Conservation (phyloP, 2,113 vertebrate species). For the Dicentrarchus labrax region DNA sequence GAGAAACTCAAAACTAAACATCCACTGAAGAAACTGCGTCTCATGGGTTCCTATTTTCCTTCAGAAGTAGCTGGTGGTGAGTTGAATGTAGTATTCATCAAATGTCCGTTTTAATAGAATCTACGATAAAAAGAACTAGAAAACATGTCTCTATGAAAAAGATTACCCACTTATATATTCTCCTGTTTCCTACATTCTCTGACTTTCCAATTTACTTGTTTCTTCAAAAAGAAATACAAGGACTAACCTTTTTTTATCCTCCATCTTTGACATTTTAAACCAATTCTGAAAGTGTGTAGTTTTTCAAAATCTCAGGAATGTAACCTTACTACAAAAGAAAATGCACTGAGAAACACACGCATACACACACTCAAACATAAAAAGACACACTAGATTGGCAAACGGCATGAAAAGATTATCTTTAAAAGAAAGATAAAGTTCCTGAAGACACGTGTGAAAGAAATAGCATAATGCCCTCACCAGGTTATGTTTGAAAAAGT, state of each 20-base stretch:
- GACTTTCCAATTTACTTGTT: neutral
- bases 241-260: neutral
- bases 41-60: neutral
- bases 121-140: neutral
- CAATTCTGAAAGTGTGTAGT: neutral
- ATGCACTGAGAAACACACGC: neutral
- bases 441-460: neutral
- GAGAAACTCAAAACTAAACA: neutral
- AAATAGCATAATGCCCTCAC: too few species aligned
- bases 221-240: neutral
- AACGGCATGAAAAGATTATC: neutral
- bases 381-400: neutral
- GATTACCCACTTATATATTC: neutral
- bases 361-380: neutral
- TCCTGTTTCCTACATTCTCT: neutral
- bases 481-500: neutral
- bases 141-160: neutral
- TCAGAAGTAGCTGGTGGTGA: neutral
- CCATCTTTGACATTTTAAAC: neutral
- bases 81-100: neutral
- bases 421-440: neutral
- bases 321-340: neutral
- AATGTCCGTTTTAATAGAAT: neutral
- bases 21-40: neutral
- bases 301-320: too few species aligned